Evolutionary conservation across 2,888 invertebrate genomes (phyloP), one percentile per base, ranked within the genome.

Genomic region (Lochmaea crataegi): DNA sequence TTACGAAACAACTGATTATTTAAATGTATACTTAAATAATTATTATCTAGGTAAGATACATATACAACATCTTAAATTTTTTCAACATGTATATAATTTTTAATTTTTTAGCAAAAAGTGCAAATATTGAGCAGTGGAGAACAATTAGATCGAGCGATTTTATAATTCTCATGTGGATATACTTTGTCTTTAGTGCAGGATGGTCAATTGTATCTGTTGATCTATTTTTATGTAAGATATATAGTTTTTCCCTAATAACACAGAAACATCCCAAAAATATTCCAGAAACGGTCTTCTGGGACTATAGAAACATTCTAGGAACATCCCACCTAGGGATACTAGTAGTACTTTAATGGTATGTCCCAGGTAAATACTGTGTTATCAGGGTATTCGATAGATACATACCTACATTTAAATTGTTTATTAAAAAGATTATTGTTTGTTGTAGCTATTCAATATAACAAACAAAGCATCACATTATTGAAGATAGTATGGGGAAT

Each of bases 101-200:
- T 32, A 32, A 32, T 32, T 42, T 66, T 66, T 41, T 41, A 56
- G 56, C n/a, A 18, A 66, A 65, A 32, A 48, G 56, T 22, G n/a
- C 14, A 26, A 14, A 26, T 12, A 32, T 14, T 11, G 11, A n/a
- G 6, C n/a, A 22, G 2, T 65, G 42, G 38, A 71, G 72, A 57
- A 72, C 79, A 0, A 78, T 82, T 41, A 76, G 74, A 67, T 77
- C 78, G 12, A 18, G 48, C 2, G 78, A 77, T 56, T 81, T 81
- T 71, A 72, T 72, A 38, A 76, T 78, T 53, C 78, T 82, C 22
- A 75, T 80, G 69, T 82, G 80, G 78, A 72, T 82, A 32, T 82
- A 82, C 72, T 66, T 78, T 5, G 57, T 80, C 41, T 26, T 80
- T 7, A 79, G 79, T 53, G 60, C 78, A 3, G 61, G 79, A 60